Evolutionary conservation across 2,797 vertebrate genomes (phyloP), one percentile per base, ranked within the genome.

Genomic region (Enteromius unitaeniatus): DNA sequence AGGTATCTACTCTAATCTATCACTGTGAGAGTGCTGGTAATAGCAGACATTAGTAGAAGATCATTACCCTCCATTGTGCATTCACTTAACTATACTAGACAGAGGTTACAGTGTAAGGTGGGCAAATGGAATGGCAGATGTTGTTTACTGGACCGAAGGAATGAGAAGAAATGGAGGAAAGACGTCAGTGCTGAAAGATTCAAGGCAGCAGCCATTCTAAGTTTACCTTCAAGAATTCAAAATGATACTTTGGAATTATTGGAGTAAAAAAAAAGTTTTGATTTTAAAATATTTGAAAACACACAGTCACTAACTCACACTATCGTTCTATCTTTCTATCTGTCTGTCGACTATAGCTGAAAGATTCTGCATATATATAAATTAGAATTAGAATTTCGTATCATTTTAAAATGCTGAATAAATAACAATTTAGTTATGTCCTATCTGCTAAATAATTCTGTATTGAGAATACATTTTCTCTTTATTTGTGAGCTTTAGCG

Each of bases 31-130:
- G 82, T 85, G 84, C 76, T 86, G 85, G 85, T 89, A 90, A 90
- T 90, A 88, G 86, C 86, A 88, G 67, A 88, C 88, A 90, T 90
- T 90, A 90, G 89, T 90, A 87, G 86, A 84, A 90, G 89, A 87
- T 88, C 88, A 90, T 90, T 90, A 89, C 88, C 86, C 87, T 85
- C 87, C 88, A 84, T 89, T 88, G 88, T 89, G 87, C 86, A 90
- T 89, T 87, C 86, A 88, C 88, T 88, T 89, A 87, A 89, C 86
- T 87, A 90, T 86, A 88, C 76, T 85, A 87, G 86, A 90, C 82
- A 89, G 87, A 88, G 86, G 88, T 88, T 89, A 88, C 84, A 82
- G 73, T 84, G 83, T 79, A 85, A 87, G 87, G 88, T 87, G 87
- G 80, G 88, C 83, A 88, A 88, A 87, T 87, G 86, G 87, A 88